Base-by-base conservation (phyloP, 2,888 invertebrate genomes). In the Dicyrtoma fusca region DNA sequence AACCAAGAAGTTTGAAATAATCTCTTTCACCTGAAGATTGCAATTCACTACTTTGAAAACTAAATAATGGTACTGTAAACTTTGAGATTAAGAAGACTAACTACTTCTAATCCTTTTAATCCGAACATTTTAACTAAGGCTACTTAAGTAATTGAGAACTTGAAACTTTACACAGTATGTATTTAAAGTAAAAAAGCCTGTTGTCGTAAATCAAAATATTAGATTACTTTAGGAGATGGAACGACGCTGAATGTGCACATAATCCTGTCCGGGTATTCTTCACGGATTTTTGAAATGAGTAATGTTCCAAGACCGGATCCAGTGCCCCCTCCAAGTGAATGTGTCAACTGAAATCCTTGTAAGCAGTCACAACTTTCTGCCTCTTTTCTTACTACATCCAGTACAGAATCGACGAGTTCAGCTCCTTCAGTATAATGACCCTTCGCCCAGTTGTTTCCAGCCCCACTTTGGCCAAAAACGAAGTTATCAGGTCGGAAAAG, bases 231-330 rank as follows among this genome's bases (percentile, higher is more conserved):
- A 83, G 69, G 85, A 83, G 75, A 93, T 26, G 95, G 84, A 88
- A 95, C 85, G 63, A 97, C 95, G 77, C 94, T 95, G 87, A 94
- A 96, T 83, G 95, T 96, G 88, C 94, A 94, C 96, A 97, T 97
- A 82, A 97, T 97, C 87, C 97, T 91, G 87, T 97, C 97, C 81
- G 97, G 97, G 84, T 96, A 97, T 87, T 97, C 97, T 86, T 97
- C 96, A 82, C 96, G 90, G 85, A 97, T 96, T 86, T 97, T 97
- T 81, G 94, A 94, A 83, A 97, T 97, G 79, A 97, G 88, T 74
- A 97, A 88, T 74, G 97, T 97, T 81, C 96, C 97, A 91, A 97
- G 91, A 77, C 97, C 97, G 82, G 95, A 95, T 34, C 97, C 97
- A 83, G 97, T 97, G 82, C 97, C 97, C 82, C 97, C 97, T 74